Base-by-base conservation (phyloP, 2,888 invertebrate genomes). In the Girardia tigrina region DNA sequence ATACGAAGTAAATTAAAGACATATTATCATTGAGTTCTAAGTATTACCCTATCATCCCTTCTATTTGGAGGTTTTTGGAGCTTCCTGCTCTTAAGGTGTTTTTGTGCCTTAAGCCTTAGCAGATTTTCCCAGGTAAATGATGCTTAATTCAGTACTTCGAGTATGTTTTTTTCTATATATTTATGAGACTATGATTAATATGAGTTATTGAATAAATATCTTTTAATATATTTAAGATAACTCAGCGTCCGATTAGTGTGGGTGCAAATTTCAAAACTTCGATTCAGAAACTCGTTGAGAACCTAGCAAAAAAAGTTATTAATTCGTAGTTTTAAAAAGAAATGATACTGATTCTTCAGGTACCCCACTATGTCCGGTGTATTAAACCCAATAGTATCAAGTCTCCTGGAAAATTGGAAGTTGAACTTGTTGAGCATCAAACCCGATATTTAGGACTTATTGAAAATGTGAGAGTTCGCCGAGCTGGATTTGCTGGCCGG, bases 261-360 rank as follows among this genome's bases (percentile, higher is more conserved):
- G 95, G 94, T 27, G 90, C 91, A 0, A 86, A 93, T 75, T 97
- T 97, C 88, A 92, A 94, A 84, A 91, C 89, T 83, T 95, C 94
- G 0, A 97, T 97, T 91, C 86, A 90, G 27, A 89, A 91, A 70
- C 87, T 97, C 76, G 93, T 94, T 42, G 87, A 89, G 75, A 94
- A 92, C 69, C 86, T 97, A 79, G 88, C 90, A 70, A 90, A 89
- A 83, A 97, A 94, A 82, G 85, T 85, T 78, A 74, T 36, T 36
- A 12, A 8, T 12, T 16, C 16, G 16, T 36, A 36, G 16, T 12
- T 36, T 16, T 36, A 36, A 12, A 36, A 36, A 36, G 16, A 12
- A 16, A 12, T 36, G 36, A 36, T 36, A 16, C 36, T 12, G 8
- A 36, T 36, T 36, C 16, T 16, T 12, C 36, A 72, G 72, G 28